Conservation (phyloP, 2,888 invertebrate species). For the Erannis defoliaria region DNA sequence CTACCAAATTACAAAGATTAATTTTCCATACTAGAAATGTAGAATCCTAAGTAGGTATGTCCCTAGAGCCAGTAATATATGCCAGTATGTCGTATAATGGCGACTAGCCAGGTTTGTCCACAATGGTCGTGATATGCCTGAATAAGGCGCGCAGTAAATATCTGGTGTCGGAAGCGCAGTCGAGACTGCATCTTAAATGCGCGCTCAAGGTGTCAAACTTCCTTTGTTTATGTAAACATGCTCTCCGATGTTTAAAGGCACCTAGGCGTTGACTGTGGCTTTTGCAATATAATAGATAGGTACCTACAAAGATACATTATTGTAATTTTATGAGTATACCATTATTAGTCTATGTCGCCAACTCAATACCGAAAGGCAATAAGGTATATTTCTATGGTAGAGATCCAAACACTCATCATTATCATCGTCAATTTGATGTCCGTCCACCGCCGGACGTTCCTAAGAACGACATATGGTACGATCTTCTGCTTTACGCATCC, state of each 20-base stretch:
- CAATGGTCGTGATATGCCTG: constrained; percentile 12
- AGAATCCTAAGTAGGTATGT: background rate
- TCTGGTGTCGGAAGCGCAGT: constrained; percentile 37
- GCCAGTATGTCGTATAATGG: constrained; percentile 1
- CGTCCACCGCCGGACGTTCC: no score
- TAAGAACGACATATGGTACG: no score
- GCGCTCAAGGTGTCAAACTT: constrained; percentile 35
- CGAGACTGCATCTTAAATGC: constrained; percentile 34
- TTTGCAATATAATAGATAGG: background rate
- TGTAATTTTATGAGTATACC: background rate
- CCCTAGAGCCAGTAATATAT: no score
- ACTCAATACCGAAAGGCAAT: no score
- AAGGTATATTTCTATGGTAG: no score
- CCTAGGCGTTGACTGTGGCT: background rate
- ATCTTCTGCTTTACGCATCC: no score
- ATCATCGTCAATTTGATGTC: no score
- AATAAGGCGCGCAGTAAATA: constrained; percentile 26
- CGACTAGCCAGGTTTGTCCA: constrained; percentile 9
- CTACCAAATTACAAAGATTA: no score
- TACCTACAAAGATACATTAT: background rate
- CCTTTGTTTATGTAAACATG: constrained; percentile 35
- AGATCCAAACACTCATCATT: no score
- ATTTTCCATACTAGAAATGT: no score
- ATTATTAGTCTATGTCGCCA: background rate
- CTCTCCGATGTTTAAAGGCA: constrained; percentile 16